Evolutionary conservation across 2,113 vertebrate species (phyloP).

Genomic region (Perca schrenkii): DNA sequence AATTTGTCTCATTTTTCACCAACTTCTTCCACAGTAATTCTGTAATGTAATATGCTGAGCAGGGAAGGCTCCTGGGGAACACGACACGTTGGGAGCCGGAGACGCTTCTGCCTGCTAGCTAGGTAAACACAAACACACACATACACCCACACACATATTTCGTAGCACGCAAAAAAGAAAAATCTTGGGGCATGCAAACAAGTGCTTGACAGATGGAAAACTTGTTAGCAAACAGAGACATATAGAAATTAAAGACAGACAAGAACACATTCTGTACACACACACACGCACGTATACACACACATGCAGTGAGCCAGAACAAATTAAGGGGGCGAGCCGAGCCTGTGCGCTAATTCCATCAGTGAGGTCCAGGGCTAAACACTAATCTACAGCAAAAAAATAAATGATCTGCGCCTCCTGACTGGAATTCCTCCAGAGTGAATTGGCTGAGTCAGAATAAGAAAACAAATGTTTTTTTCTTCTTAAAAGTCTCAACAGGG

Average conservation of each 20-base stretch:
- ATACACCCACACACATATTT: conserved; percentile 6
- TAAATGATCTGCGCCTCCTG: conserved; percentile 47
- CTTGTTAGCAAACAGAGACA: conserved; percentile 65
- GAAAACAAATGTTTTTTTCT: conserved; percentile 25
- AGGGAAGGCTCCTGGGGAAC: conserved; percentile 70
- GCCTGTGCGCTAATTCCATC: conserved; percentile 30
- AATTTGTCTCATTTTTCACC: conserved; percentile 83
- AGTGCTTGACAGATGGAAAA: conserved; percentile 53
- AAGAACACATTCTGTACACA: conserved; percentile 5
- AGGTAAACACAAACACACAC: conserved; percentile 44
- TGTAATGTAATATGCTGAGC: conserved; percentile 77
- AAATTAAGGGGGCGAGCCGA: conserved; percentile 25
- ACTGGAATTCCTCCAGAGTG: conserved; percentile 54
- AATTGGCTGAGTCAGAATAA: conserved; percentile 57
- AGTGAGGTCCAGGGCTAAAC: conserved; percentile 61
- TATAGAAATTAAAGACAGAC: conserved; percentile 28
- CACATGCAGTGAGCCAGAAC: conserved; percentile 20
- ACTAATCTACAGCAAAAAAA: conserved; percentile 53
- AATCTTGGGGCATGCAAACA: conserved; percentile 25
- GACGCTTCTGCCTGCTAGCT: conserved; percentile 63
- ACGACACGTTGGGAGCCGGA: conserved; percentile 59
- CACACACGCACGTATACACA: not conserved
- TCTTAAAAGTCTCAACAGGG: not conserved
- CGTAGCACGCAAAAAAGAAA: not conserved
- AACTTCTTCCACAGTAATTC: conserved; percentile 70